Conservation (phyloP, 2,797 vertebrate species). For the Pangasius mekongensis region DNA sequence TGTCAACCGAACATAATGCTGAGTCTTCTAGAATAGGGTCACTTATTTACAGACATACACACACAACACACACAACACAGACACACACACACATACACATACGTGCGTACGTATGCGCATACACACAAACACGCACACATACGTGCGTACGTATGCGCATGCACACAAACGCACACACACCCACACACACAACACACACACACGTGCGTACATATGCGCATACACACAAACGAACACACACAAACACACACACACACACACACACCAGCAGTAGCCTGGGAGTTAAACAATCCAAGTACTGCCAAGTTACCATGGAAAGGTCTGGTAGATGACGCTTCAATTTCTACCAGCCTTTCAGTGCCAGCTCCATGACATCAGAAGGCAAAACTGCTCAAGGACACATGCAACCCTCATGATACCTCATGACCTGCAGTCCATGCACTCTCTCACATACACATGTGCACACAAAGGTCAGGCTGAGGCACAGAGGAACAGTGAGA, state of each 20-base stretch:
- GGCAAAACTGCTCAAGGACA: slow-evolving; percentile 30
- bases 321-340: neutral
- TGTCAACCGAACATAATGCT: neutral
- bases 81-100: slow-evolving; percentile 36
- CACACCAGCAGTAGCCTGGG: slow-evolving; percentile 32
- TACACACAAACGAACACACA: slow-evolving; percentile 7
- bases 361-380: slow-evolving; percentile 37
- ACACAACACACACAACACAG: slow-evolving; percentile 30
- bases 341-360: neutral
- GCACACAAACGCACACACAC: no score
- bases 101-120: neutral
- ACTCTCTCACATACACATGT: slow-evolving; percentile 10
- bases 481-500: slow-evolving; percentile 35
- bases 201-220: no score
- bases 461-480: slow-evolving; percentile 19
- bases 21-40: neutral
- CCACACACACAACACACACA: no score
- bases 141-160: no score
- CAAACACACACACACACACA: slow-evolving; percentile 29
- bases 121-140: slow-evolving; percentile 20
- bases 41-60: slow-evolving; percentile 32
- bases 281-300: slow-evolving; percentile 16
- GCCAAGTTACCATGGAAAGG: slow-evolving; percentile 28
- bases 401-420: slow-evolving; percentile 24
- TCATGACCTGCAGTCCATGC: slow-evolving; percentile 1